Base-by-base conservation (phyloP, 2,797 vertebrate genomes). In the Gymnothorax reevesii region DNA sequence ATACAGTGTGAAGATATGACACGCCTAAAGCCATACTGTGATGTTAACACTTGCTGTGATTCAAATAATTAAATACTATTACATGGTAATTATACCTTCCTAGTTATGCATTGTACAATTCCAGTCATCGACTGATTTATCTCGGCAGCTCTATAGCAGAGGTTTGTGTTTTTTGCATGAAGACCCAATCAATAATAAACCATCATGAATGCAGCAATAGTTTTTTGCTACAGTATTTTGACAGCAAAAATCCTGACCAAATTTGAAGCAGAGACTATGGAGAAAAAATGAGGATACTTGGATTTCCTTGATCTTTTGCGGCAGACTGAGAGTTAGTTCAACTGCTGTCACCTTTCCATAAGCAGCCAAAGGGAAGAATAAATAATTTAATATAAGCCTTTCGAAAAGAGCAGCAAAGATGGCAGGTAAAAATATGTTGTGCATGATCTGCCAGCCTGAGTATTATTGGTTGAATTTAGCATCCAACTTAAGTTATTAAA, bases 261-360 rank as follows among this genome's bases (percentile, higher is more conserved):
- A 49, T 73, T 20, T 66, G 73, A 62, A 79, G 57, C 20, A 85
- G 49, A 73, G 22, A n/a, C 25, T 79, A 57, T 75, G n/a, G 62
- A 80, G 77, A 54, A n/a, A 54, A 80, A 66, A 66, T 66, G n/a
- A 54, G 15, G 20, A 69, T 69, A 62, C 54, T 83, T 66, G 52
- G 42, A 7, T 22, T 27, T 83, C 12, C 83, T 55, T 57, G 54
- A 52, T 42, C 75, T 79, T 54, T 52, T 52, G 75, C 13, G 75
- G 54, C 49, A 52, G 20, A 52, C 13, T 52, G 75, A 54, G n/a
- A 52, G 55, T 80, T 20, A 80, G n/a, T 9, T 77, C 73, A 5
- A 20, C 52, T 15, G 3, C 73, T 80, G 49, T 55, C 25, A 7
- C 2, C 52, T 54, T 80, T 7, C 20, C 52, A 22, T 80, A 80